These are phyloP conservation scores for Allygus modestus DNA, from an alignment of 2,888 invertebrate genomes.

Conservation along the genomic window DNA sequence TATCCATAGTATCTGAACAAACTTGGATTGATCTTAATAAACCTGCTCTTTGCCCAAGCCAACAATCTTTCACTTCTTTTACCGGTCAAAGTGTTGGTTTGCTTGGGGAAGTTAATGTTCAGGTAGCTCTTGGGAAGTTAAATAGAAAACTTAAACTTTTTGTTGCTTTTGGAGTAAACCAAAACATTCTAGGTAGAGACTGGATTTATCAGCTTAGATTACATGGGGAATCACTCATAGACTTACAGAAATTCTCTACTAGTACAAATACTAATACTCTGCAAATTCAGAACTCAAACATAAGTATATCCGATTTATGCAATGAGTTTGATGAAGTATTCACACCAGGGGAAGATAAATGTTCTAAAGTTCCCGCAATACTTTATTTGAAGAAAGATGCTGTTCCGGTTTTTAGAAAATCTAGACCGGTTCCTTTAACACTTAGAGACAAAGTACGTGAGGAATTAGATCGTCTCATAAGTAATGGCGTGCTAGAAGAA, in stretches of 20 bases:
- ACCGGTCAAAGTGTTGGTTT: background rate
- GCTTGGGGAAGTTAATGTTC: background rate
- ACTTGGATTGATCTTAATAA: background rate
- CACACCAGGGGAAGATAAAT: no score
- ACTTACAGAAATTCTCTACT: background rate
- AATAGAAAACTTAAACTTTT: background rate
- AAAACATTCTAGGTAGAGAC: constrained; percentile 30
- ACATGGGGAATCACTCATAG: background rate
- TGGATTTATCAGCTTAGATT: constrained; percentile 7
- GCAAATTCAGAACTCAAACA: background rate
- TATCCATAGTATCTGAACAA: background rate
- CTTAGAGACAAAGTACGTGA: constrained; percentile 25
- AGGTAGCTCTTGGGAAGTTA: background rate
- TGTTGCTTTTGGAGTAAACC: constrained; percentile 8
- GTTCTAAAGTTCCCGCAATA: constrained; percentile 25
- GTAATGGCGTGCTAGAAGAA: constrained; percentile 13
- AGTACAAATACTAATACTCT: background rate
- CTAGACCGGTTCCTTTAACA: constrained; percentile 35
- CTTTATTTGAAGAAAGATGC: constrained; percentile 12
- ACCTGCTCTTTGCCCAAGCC: background rate
- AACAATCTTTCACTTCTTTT: constrained; percentile 1
- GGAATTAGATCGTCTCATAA: constrained; percentile 35
- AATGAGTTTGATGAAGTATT: constrained; percentile 7
- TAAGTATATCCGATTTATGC: background rate
- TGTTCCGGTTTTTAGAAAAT: constrained; percentile 7